A percentile compares a stretch with the other conserved stretches of the same genome.
Evolutionary conservation across 1,140 invertebrate genomes (phyloP).

Genomic region (Panagrolaimus sp.): DNA sequence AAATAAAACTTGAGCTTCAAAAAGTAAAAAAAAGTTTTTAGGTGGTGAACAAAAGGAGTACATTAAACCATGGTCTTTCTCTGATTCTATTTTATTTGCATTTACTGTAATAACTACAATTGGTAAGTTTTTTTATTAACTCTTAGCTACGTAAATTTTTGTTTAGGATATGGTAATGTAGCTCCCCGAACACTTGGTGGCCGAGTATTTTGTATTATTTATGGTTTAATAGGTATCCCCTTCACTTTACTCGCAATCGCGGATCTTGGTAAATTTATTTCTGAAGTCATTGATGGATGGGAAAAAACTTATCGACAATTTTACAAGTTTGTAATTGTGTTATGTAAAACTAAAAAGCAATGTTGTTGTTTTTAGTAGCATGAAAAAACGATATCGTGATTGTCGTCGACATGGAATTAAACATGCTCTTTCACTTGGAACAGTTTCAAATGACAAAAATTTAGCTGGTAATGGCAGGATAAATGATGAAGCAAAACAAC

Average conservation of each 20-base stretch:
- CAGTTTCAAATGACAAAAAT: slow-evolving; percentile 2
- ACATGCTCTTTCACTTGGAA: neutral
- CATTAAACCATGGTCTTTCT: slow-evolving; percentile 42
- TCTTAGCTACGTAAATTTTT: slow-evolving; percentile 16
- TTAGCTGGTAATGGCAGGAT: neutral
- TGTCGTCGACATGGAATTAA: slow-evolving; percentile 11
- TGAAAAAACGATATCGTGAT: slow-evolving; percentile 10
- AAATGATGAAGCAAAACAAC: slow-evolving; percentile 2
- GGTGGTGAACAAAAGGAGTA: slow-evolving; percentile 23
- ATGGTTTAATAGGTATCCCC: slow-evolving; percentile 39
- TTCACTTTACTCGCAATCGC: slow-evolving; percentile 44
- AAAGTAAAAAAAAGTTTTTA: slow-evolving; percentile 19
- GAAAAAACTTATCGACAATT: slow-evolving; percentile 21
- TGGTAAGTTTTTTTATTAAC: slow-evolving; percentile 20
- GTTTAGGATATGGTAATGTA: slow-evolving; percentile 42
- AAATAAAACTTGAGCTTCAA: slow-evolving; percentile 9
- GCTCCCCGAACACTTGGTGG: slow-evolving; percentile 40
- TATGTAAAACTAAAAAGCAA: neutral
- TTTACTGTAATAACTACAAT: slow-evolving; percentile 43
- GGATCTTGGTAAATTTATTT: slow-evolving; percentile 44
- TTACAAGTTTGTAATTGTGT: slow-evolving; percentile 14
- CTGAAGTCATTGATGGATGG: slow-evolving; percentile 40
- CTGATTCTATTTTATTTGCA: slow-evolving; percentile 38
- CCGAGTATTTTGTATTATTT: slow-evolving; percentile 45
- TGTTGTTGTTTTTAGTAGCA: slow-evolving; percentile 12